Evolutionary conservation across 30 jellyfish, hydroid and myxozoan genomes (phyloP), one percentile per base, ranked within the genome.

Genomic region (Pelagia noctiluca): DNA sequence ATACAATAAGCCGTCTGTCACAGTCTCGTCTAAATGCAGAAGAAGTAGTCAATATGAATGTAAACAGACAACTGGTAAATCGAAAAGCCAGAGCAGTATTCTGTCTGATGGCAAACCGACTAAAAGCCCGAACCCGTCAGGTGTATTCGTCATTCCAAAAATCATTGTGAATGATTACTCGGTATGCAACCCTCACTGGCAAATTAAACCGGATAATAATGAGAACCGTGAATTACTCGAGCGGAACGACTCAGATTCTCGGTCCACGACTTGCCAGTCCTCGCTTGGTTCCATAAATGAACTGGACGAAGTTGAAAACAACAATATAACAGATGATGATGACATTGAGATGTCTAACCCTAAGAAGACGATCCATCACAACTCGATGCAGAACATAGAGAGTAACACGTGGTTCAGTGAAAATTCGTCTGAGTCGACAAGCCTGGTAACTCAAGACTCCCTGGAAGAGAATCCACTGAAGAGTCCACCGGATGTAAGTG

Each of bases 251-350:
- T 48, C 65, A 7, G 90, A 80, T 22, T 52, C 78, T 4, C 82
- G 90, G 54, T 80, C 90, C 0, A 46, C 79, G 36, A 28, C 50
- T n/a, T 80, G 90, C 38, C 90, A 76, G 11, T 36, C 83, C 25
- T 80, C 90, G 33, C 90, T 80, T 50, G 90, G 90, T 0, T 80
- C 90, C 1, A 80, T 80, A 16, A 84, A 80, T 29, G 90, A 80
- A 35, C 37, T 69, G 30, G 90, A 80, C 24, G 90, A 79, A 42
- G 90, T 64, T n/a, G 71, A 65, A 13, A 76, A 80, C 3, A 50
- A 80, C 28, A 34, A 53, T 29, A 49, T 21, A 8, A 18, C 75
- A 8, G 53, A 80, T 4, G 68, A 8, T 8, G 4, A 3, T 52
- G 68, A 3, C 2, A 19, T 8, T 4, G 68, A 52, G 26, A 19